phyloP scores from a whole-genome alignment of 2,113 vertebrate species.

The Rhinopomastus cyanomelas region DNA sequence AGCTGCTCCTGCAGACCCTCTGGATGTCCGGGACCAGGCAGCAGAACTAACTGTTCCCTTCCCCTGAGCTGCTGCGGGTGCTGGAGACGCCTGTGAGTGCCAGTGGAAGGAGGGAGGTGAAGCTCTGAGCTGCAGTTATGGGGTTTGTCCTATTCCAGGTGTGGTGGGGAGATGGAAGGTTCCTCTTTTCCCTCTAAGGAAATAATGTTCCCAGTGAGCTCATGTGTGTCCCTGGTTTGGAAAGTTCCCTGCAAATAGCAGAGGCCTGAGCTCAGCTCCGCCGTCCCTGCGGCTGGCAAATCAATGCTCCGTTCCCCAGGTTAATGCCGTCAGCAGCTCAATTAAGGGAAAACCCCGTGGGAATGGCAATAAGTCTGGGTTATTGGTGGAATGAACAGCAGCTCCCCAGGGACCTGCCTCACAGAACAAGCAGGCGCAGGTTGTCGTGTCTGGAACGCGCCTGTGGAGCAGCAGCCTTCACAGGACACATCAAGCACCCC shows the following conservation, averaged over 20 bases:
- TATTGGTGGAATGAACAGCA: neutral
- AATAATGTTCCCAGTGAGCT: neutral
- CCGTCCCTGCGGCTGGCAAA: neutral
- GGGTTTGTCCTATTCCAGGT: neutral
- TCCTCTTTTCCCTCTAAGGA: neutral
- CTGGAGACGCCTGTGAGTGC: neutral
- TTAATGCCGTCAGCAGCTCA: slow-evolving; percentile 30
- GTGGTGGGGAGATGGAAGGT: neutral
- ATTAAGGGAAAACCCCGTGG: neutral
- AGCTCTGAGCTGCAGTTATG: neutral
- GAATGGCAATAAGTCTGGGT: neutral
- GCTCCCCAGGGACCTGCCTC: neutral
- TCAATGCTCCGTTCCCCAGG: neutral
- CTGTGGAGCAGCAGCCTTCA: neutral
- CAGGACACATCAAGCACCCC: neutral
- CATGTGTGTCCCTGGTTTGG: neutral
- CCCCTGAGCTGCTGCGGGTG: neutral
- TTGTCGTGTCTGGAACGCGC: neutral
- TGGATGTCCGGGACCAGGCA: neutral
- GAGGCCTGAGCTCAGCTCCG: neutral
- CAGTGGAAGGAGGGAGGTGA: neutral
- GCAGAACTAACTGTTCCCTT: too few species aligned
- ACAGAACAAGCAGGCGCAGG: neutral
- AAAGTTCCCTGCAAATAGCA: neutral
- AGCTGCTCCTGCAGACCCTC: neutral